phyloP scores from a whole-genome alignment of 2,113 vertebrate genomes.

The Chitala chitala region DNA sequence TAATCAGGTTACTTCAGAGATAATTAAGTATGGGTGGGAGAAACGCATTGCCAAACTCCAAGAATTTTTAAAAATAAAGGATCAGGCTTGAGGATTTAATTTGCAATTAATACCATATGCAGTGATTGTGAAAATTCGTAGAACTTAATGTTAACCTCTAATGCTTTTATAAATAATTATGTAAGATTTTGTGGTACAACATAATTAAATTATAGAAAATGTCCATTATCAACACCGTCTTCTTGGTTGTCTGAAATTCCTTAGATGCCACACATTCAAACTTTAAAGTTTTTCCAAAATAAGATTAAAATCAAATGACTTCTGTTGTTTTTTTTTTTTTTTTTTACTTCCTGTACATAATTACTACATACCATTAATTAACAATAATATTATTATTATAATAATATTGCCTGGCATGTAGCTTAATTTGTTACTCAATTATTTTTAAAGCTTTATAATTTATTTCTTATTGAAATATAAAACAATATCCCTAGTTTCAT shows the following conservation, averaged over 20 bases:
- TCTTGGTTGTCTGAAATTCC: slow-evolving; percentile 11
- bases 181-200: slow-evolving; percentile 10
- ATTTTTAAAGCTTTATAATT: no score
- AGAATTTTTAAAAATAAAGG: slow-evolving; percentile 2
- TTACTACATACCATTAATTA: no score
- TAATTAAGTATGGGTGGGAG: background rate
- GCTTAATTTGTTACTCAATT: no score
- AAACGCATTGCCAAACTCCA: background rate
- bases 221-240: slow-evolving; percentile 3
- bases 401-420: no score
- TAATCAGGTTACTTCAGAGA: background rate
- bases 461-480: no score
- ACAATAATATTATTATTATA: no score
- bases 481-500: no score
- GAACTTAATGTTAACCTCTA: slow-evolving; percentile 10
- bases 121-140: slow-evolving; percentile 16
- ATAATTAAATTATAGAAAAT: slow-evolving; percentile 4
- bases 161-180: slow-evolving; percentile 12
- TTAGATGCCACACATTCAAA: background rate
- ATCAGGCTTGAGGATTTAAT: slow-evolving; percentile 16
- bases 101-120: slow-evolving; percentile 14
- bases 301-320: background rate
- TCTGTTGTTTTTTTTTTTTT: background rate
- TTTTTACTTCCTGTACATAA: no score
- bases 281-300: background rate